These are phyloP conservation scores for Pampus argenteus DNA, from an alignment of 2,797 vertebrate species.

Conservation along the genomic window DNA sequence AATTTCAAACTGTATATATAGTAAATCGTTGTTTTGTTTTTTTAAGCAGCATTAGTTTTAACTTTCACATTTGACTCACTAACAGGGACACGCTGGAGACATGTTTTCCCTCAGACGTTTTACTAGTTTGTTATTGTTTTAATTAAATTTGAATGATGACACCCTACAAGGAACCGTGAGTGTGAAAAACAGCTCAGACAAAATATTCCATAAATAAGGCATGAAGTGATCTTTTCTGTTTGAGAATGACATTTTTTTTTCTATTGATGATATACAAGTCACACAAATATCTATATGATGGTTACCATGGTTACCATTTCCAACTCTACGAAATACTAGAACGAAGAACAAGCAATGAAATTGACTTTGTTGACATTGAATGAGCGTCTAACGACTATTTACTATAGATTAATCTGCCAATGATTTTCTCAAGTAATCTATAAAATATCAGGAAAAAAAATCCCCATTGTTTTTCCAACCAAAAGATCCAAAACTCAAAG, in stretches of 20 bases:
- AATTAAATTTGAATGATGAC: constrained; percentile 37
- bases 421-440: too few relatives aligned
- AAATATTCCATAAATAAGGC: constrained; percentile 18
- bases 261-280: not conserved
- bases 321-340: not conserved
- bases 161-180: constrained; percentile 7
- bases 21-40: too few relatives aligned
- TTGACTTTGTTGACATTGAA: not conserved
- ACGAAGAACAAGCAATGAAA: not conserved
- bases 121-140: constrained; percentile 27
- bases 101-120: constrained; percentile 24
- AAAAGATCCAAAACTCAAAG: not conserved
- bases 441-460: too few relatives aligned
- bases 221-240: constrained; percentile 7
- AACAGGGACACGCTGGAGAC: not conserved
- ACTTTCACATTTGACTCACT: constrained; percentile 5
- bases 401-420: too few relatives aligned
- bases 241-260: constrained; percentile 10
- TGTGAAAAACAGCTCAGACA: constrained; percentile 23
- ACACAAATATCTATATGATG: not conserved
- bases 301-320: not conserved
- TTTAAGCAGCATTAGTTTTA: not conserved
- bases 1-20: not conserved
- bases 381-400: not conserved
- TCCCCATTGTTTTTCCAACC: not conserved